Evolutionary conservation across 2,797 vertebrate species (phyloP).

Genomic region (Myotis planiceps): DNA sequence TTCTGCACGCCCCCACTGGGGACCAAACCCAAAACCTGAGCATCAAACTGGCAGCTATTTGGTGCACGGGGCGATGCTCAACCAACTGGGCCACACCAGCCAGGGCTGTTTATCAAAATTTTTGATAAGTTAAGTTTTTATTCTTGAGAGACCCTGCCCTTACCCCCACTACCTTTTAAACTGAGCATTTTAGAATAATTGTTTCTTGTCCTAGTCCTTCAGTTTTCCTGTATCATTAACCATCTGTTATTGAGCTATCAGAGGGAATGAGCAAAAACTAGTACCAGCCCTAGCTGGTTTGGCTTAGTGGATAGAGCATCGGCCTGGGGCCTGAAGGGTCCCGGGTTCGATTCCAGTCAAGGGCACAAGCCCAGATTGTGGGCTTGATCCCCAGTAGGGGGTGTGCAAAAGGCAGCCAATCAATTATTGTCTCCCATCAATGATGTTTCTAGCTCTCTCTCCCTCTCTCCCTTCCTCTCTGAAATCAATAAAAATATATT

Average conservation of each 20-base stretch:
- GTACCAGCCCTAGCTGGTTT: neutral
- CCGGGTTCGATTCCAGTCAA: too few relatives aligned
- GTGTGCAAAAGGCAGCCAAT: too few relatives aligned
- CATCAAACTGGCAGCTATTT: neutral
- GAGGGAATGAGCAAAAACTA: neutral
- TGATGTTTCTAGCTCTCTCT: too few relatives aligned
- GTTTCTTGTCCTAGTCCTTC: neutral
- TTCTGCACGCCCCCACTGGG: neutral
- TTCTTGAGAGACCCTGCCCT: neutral
- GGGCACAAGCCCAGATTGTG: too few relatives aligned
- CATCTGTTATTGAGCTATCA: neutral
- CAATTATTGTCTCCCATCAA: too few relatives aligned
- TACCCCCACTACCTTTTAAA: neutral
- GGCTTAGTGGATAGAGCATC: too few relatives aligned
- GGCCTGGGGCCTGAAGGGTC: too few relatives aligned
- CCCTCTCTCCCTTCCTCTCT: too few relatives aligned
- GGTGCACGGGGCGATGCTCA: neutral
- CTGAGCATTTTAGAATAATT: neutral
- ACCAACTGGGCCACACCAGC: neutral
- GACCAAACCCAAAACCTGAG: neutral
- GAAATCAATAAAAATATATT: too few relatives aligned
- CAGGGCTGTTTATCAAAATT: neutral
- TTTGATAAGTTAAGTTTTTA: neutral
- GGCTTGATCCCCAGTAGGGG: too few relatives aligned
- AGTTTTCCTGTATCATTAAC: neutral